These are phyloP conservation scores for Melieria crassipennis DNA, from an alignment of 2,888 invertebrate genomes.

Conservation along the genomic window DNA sequence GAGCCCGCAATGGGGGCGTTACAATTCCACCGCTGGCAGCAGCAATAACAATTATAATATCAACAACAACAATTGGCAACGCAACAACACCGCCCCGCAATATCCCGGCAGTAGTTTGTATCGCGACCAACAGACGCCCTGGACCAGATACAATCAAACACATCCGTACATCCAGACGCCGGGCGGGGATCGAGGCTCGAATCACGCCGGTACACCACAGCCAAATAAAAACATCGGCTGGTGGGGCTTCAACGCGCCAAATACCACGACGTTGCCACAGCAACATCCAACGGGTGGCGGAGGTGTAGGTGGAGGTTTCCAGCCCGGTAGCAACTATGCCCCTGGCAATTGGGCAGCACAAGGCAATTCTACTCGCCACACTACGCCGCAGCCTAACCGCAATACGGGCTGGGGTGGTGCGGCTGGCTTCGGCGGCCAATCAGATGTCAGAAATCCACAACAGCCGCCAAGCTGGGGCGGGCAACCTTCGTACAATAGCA, in stretches of 20 bases:
- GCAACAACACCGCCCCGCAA: neutral
- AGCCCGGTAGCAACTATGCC: no score
- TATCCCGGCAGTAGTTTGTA: neutral
- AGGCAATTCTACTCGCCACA: no score
- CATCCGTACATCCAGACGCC: slow-evolving; percentile 14
- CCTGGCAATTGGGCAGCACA: no score
- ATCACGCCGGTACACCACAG: neutral
- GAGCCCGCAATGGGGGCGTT: no score
- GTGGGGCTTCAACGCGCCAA: neutral
- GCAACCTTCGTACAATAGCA: no score
- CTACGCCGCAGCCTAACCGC: no score
- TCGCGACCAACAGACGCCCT: neutral
- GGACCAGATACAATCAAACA: slow-evolving; percentile 18
- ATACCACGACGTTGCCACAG: no score
- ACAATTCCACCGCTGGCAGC: neutral
- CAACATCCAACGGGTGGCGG: neutral
- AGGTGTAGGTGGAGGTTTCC: neutral
- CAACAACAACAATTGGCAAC: slow-evolving; percentile 15
- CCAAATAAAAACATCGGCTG: neutral
- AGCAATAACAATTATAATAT: slow-evolving; percentile 4
- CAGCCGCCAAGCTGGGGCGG: no score
- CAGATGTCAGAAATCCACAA: no score
- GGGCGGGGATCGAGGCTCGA: neutral
- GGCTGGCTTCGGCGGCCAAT: no score
- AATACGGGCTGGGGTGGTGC: no score